Percentiles rank a stretch among this genome's conserved stretches.
These are phyloP conservation scores for Poeciliopsis retropinna DNA, from an alignment of 2,113 vertebrate species.

Conservation along the genomic window DNA sequence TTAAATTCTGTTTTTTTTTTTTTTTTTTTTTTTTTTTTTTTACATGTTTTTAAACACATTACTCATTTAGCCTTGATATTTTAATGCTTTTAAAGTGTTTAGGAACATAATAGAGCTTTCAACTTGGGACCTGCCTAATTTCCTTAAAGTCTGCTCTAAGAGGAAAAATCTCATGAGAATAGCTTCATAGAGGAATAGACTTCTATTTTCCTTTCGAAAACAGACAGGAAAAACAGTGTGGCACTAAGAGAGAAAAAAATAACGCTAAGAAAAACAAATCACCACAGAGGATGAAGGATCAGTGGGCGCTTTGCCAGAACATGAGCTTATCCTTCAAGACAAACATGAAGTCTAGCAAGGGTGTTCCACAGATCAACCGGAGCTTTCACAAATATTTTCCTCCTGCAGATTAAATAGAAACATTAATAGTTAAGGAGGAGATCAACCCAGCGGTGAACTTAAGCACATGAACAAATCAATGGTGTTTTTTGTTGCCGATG, in stretches of 20 bases:
- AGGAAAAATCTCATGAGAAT: neutral
- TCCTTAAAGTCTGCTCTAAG: conserved; percentile 15
- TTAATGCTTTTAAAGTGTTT: neutral
- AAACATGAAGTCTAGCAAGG: conserved; percentile 13
- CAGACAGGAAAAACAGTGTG: conserved; percentile 19
- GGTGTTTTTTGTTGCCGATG: conserved; percentile 44
- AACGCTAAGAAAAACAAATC: conserved; percentile 35
- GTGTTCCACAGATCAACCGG: conserved; percentile 32
- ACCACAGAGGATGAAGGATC: conserved; percentile 33
- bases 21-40: too few relatives aligned
- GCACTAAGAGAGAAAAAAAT: conserved; percentile 7
- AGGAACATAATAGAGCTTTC: conserved; percentile 4
- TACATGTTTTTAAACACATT: too few relatives aligned
- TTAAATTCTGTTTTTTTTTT: too few relatives aligned
- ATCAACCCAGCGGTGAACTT: conserved; percentile 43
- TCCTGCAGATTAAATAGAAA: conserved; percentile 34
- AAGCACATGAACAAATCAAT: conserved; percentile 44
- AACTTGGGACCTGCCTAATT: conserved; percentile 2
- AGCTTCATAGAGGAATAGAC: conserved; percentile 6
- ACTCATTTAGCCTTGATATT: neutral
- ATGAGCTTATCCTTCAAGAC: conserved; percentile 39
- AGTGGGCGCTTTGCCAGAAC: conserved; percentile 43
- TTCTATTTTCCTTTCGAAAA: conserved; percentile 1
- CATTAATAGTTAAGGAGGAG: conserved; percentile 12
- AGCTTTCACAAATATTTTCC: conserved; percentile 53